Evolutionary conservation across 2,888 invertebrate species (phyloP), one percentile per base, ranked within the genome.

Genomic region (Sminthurides aquaticus): DNA sequence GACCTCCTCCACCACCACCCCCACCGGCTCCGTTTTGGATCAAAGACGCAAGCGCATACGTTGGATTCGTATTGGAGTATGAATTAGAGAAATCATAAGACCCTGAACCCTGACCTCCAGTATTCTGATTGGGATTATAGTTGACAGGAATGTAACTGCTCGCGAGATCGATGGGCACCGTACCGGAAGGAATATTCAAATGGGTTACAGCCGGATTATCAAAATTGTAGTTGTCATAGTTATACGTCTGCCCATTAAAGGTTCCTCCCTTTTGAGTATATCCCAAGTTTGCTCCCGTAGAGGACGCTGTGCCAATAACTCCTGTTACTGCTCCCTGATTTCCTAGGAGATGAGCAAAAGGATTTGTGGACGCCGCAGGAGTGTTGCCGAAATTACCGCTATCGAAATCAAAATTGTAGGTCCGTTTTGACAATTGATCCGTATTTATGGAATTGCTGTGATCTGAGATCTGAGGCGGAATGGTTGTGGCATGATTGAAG

Each of bases 301-400:
- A 34, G n/a, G 69, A 61, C 1, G 69, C 65, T 1, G 52, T 66
- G 8, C 73, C 73, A 55, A 73, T 66, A 1, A 49, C 24, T 8
- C 66, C 64, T 0, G 70, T 60, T 3, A 65, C 52, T 22, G 57
- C 34, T 52, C 34, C 27, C 43, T 11, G 29, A 34, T 26, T 49
- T 22, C 68, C 70, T 64, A 71, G 55, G 58, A 73, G 64, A 68
- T 69, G 69, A 26, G 69, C 70, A 67, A 68, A 73, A 60, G 68
- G 67, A 69, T 70, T 67, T 49, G 65, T 49, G 18, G 52, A 24
- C 25, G 58, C 25, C 2, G 63, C 26, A 52, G 28, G 26, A 5
- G 18, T 15, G 18, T 52, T 15, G 15, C 52, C 52, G 20, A 52
- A 52, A 22, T 52, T 52, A 20, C 20, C 22, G 43, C 8, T 8